Percentiles rank a stretch among this genome's conserved stretches.
phyloP scores from a whole-genome alignment of 1,140 invertebrate genomes.

The Plectus sambesii region DNA sequence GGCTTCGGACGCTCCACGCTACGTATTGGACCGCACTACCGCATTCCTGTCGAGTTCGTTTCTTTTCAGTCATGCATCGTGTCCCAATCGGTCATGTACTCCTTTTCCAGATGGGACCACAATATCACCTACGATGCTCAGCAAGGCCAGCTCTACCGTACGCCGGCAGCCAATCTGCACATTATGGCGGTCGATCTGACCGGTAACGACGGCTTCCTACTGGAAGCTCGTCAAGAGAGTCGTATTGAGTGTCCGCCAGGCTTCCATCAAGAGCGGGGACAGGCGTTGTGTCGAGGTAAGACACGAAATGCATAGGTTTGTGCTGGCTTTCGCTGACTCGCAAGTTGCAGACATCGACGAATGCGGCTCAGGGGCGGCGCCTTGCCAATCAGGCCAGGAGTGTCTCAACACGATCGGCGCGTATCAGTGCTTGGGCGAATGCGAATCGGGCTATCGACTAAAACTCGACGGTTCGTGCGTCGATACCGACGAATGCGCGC shows the following conservation, averaged over 20 bases:
- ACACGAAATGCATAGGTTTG: slow-evolving; percentile 19
- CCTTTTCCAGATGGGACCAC: slow-evolving; percentile 10
- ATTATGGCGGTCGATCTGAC: no score
- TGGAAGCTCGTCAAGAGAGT: no score
- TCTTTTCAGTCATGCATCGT: slow-evolving; percentile 13
- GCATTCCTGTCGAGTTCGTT: slow-evolving; percentile 17
- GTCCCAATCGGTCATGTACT: neutral
- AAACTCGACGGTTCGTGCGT: slow-evolving; percentile 20
- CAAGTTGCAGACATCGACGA: slow-evolving; percentile 24
- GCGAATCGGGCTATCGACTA: no score
- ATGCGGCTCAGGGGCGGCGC: slow-evolving; percentile 16
- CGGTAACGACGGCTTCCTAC: no score
- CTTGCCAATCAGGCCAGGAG: slow-evolving; percentile 3
- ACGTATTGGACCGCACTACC: slow-evolving; percentile 16
- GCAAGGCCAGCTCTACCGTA: slow-evolving; percentile 14
- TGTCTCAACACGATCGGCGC: slow-evolving; percentile 11
- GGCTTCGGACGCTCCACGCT: slow-evolving; percentile 28
- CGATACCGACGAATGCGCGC: slow-evolving; percentile 28
- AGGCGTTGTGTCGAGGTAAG: no score
- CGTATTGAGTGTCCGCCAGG: no score
- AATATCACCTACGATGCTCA: slow-evolving; percentile 22
- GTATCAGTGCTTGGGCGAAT: slow-evolving; percentile 27
- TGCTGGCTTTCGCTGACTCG: slow-evolving; percentile 2
- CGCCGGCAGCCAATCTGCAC: no score
- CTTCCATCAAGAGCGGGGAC: slow-evolving; percentile 22